phyloP scores from a whole-genome alignment of 2,888 invertebrate species.

The Rhingia rostrata region DNA sequence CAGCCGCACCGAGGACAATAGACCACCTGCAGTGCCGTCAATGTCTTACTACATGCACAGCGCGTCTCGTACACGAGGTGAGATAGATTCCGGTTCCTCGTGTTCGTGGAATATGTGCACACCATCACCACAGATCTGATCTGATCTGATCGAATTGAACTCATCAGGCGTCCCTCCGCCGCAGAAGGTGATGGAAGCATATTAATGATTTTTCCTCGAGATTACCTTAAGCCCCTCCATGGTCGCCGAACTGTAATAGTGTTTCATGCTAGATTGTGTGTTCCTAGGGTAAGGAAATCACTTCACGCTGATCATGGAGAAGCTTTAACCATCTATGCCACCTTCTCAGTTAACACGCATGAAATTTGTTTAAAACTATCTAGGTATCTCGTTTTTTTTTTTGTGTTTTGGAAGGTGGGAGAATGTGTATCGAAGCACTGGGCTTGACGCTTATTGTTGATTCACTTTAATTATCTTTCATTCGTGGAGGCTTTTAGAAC shows the following conservation, averaged over 20 bases:
- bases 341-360: constrained; percentile 24
- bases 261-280: background rate
- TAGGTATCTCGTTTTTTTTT: background rate
- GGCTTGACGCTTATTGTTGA: constrained; percentile 20
- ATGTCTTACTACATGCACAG: constrained; percentile 37
- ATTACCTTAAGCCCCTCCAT: constrained; percentile 28
- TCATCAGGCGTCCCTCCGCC: constrained; percentile 40
- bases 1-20: constrained; percentile 38
- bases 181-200: constrained; percentile 15
- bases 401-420: background rate
- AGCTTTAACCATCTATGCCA: constrained; percentile 7
- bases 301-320: constrained; percentile 59
- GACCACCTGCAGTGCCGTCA: constrained; percentile 66
- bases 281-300: constrained; percentile 16
- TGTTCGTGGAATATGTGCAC: constrained; percentile 41
- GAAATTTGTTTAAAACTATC: constrained; percentile 23
- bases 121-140: constrained; percentile 32
- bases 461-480: constrained; percentile 22
- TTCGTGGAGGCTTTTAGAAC: constrained; percentile 23
- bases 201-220: constrained; percentile 37
- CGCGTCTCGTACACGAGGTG: constrained; percentile 3
- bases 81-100: constrained; percentile 56
- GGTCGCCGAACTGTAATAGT: constrained; percentile 12
- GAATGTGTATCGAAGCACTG: background rate
- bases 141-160: constrained; percentile 49